Percentiles rank a stretch among this genome's conserved stretches.
phyloP scores from a whole-genome alignment of 2,797 vertebrate genomes.

The Pipistrellus pygmaeus region DNA sequence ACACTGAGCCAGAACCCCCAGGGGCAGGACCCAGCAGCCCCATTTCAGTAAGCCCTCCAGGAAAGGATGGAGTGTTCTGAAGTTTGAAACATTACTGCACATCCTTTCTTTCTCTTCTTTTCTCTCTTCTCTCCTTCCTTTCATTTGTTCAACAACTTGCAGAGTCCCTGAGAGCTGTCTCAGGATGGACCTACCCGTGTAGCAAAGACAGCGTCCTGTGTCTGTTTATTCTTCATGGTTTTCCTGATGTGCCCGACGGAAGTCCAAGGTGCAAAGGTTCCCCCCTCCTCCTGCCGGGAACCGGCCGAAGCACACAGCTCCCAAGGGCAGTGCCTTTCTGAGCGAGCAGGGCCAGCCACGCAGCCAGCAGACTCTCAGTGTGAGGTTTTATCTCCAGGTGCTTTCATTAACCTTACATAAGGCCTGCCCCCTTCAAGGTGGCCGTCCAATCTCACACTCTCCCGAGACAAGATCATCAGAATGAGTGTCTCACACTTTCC shows the following conservation, averaged over 20 bases:
- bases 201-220: rapidly evolving
- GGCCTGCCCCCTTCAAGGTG: rapidly evolving
- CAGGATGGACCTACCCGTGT: not conserved
- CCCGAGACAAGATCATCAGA: not conserved
- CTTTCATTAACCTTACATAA: not conserved
- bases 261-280: not conserved
- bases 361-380: rapidly evolving
- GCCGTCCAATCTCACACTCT: not conserved
- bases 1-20: not conserved
- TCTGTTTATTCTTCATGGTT: not conserved
- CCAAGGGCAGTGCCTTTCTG: no score
- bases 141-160: not conserved
- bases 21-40: not conserved
- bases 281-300: rapidly evolving
- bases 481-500: not conserved
- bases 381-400: not conserved
- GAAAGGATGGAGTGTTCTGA: not conserved
- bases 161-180: no score
- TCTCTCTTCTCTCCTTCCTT: not conserved
- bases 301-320: no score
- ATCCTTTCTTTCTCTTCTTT: not conserved
- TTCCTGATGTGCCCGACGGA: no score
- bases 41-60: not conserved
- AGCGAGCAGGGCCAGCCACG: rapidly evolving
- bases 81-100: not conserved